A percentile compares a stretch with the other conserved stretches of the same genome.
These are phyloP conservation scores for Malachius bipustulatus DNA, from an alignment of 2,888 invertebrate genomes.

Conservation along the genomic window DNA sequence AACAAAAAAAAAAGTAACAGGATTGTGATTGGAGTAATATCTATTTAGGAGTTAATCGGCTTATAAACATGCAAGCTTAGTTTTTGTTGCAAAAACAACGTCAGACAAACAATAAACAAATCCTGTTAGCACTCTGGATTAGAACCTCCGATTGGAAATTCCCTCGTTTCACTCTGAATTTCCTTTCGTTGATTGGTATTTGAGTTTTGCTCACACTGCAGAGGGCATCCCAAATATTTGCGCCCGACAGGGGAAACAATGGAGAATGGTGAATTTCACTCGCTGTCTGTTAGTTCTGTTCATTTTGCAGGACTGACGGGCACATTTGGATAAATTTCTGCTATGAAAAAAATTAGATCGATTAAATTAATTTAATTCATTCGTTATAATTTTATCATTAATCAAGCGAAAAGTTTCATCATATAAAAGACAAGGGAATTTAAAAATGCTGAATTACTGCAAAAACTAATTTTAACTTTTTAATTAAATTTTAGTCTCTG, in stretches of 20 bases:
- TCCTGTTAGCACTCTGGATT: slow-evolving; percentile 1
- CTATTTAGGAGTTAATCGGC: too few species aligned
- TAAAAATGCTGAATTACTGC: slow-evolving; percentile 37
- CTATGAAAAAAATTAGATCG: too few species aligned
- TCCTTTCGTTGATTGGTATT: slow-evolving; percentile 22
- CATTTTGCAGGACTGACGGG: neutral
- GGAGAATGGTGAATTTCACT: too few species aligned
- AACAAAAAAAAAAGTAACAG: too few species aligned
- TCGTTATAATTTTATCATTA: too few species aligned
- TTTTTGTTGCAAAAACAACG: neutral
- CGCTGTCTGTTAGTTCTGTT: neutral
- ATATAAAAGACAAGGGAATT: slow-evolving; percentile 30
- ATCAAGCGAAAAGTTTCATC: slow-evolving; percentile 31
- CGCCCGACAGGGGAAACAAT: neutral
- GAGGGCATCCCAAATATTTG: neutral
- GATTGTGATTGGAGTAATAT: too few species aligned
- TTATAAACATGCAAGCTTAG: too few species aligned
- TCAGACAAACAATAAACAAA: neutral
- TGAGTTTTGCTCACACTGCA: slow-evolving; percentile 17
- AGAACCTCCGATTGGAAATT: neutral
- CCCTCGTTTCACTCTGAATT: slow-evolving; percentile 16
- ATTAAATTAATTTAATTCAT: too few species aligned
- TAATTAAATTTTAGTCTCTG: slow-evolving; percentile 35
- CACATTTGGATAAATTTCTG: neutral
- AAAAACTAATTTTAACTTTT: slow-evolving; percentile 40